phyloP scores from a whole-genome alignment of 1,140 invertebrate species.

The Scaptomyza montana region DNA sequence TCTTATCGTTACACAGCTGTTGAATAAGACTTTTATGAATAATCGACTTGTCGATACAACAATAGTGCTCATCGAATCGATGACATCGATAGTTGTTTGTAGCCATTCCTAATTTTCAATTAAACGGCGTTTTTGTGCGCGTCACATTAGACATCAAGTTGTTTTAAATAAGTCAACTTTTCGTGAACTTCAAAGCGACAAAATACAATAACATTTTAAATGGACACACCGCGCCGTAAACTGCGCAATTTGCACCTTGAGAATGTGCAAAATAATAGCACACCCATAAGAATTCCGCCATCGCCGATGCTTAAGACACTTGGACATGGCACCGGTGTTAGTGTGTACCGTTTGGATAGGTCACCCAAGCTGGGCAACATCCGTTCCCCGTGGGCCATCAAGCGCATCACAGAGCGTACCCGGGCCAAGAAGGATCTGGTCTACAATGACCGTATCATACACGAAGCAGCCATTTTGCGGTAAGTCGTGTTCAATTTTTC shows the following conservation, averaged over 20 bases:
- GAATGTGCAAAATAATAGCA: conserved; percentile 68
- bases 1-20: not conserved
- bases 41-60: not conserved
- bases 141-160: conserved; percentile 38
- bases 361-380: conserved; percentile 87
- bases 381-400: conserved; percentile 92
- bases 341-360: conserved; percentile 90
- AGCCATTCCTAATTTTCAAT: conserved; percentile 43
- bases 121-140: conserved; percentile 57
- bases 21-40: not conserved
- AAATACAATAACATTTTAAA: conserved; percentile 21
- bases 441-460: conserved; percentile 86
- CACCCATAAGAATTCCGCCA: conserved; percentile 72
- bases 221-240: conserved; percentile 74
- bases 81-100: conserved; percentile 27
- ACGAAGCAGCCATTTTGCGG: conserved; percentile 87
- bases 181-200: not conserved
- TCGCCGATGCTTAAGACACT: conserved; percentile 78
- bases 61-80: not conserved
- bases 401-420: conserved; percentile 85
- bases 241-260: conserved; percentile 70
- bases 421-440: conserved; percentile 55
- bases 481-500: conserved; percentile 35
- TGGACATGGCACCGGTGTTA: conserved; percentile 86
- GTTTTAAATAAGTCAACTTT: conserved; percentile 6